Conservation (phyloP, 2,797 vertebrate species). For the Megalops cyprinoides region DNA sequence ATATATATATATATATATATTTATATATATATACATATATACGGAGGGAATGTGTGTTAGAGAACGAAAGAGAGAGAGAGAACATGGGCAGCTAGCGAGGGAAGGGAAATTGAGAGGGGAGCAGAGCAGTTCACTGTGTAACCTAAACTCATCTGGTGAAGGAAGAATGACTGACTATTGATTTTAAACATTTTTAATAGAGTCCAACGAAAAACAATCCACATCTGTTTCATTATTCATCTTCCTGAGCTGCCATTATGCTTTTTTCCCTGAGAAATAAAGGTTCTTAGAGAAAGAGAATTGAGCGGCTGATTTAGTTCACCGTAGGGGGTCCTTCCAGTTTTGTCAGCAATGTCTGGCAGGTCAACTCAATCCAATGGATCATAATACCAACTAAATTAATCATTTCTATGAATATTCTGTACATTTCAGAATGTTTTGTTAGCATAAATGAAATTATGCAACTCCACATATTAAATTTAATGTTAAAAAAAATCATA, state of each 20-base stretch:
- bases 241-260: constrained; percentile 8
- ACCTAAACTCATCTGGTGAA: constrained; percentile 17
- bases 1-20: no score
- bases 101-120: not conserved
- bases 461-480: no score
- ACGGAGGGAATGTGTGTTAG: not conserved
- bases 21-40: no score
- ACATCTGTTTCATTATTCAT: constrained; percentile 30
- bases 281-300: not conserved
- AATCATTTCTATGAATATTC: not conserved
- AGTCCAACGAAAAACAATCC: constrained; percentile 28
- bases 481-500: no score
- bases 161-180: constrained; percentile 28
- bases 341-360: not conserved
- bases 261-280: not conserved
- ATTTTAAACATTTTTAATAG: constrained; percentile 36
- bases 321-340: not conserved
- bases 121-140: constrained; percentile 13
- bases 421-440: not conserved
- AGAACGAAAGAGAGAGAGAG: no score
- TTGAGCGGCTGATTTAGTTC: not conserved
- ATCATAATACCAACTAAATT: constrained; percentile 8
- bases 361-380: not conserved
- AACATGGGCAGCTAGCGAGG: no score
- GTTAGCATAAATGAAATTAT: not conserved